Evolutionary conservation across 2,113 vertebrate species (phyloP).

Genomic region (Microcebus tavaratra): DNA sequence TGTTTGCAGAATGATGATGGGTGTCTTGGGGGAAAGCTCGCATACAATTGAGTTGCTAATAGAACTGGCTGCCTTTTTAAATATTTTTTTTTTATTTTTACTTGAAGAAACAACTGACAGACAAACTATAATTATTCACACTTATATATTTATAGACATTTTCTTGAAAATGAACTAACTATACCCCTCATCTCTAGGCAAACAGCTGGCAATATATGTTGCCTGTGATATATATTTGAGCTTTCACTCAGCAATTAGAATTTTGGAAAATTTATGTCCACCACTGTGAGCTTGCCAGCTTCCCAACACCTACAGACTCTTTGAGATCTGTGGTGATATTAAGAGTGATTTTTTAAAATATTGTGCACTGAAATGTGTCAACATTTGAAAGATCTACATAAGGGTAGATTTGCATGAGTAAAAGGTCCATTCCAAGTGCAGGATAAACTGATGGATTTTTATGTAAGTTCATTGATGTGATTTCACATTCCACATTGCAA

Average conservation of each 20-base stretch:
- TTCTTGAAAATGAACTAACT: background rate
- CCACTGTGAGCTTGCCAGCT: background rate
- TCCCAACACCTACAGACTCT: background rate
- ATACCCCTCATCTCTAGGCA: background rate
- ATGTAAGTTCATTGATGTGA: too few relatives aligned
- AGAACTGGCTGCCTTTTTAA: too few relatives aligned
- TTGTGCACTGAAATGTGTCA: background rate
- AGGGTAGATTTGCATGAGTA: background rate
- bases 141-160: background rate
- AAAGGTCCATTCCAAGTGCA: background rate
- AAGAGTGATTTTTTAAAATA: too few relatives aligned
- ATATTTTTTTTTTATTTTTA: background rate
- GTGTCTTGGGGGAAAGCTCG: background rate
- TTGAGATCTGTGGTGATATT: fast-evolving
- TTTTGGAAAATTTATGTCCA: background rate
- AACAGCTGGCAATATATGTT: too few relatives aligned
- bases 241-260: background rate
- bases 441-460: too few relatives aligned
- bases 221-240: background rate
- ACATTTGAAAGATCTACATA: fast-evolving
- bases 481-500: background rate
- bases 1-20: background rate
- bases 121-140: background rate
- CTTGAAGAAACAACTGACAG: background rate
- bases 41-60: fast-evolving